A percentile compares a stretch with the other conserved stretches of the same genome.
phyloP scores from a whole-genome alignment of 2,113 vertebrate species.

The Malurus alboscapulatus region DNA sequence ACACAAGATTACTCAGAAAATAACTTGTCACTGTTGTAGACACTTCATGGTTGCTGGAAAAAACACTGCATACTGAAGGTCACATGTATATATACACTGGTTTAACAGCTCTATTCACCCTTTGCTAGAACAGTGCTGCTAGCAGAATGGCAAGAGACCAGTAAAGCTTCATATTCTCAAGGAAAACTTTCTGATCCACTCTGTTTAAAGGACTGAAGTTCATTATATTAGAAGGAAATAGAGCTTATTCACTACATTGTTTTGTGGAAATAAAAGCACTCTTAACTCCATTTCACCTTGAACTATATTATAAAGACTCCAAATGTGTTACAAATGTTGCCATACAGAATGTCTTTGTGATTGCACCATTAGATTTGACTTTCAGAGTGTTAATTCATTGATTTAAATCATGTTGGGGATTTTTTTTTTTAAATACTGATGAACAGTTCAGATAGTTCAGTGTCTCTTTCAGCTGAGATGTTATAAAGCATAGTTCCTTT shows the following conservation, averaged over 20 bases:
- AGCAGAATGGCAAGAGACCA: not conserved
- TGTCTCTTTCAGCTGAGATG: not conserved
- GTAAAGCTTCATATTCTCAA: not conserved
- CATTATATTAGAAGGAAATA: not conserved
- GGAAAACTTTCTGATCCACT: not conserved
- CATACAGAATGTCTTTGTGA: not conserved
- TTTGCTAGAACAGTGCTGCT: not conserved
- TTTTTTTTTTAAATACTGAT: not conserved
- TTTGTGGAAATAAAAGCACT: not conserved
- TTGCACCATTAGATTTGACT: not conserved
- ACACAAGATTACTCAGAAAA: conserved; percentile 52
- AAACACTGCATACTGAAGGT: conserved; percentile 34
- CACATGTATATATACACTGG: not conserved
- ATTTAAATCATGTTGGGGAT: not conserved
- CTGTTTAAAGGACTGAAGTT: not conserved
- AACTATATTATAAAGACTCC: not conserved
- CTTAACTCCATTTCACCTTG: not conserved
- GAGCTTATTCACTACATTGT: not conserved
- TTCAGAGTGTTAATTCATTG: not conserved
- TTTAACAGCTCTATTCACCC: conserved; percentile 24
- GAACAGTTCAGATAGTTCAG: not conserved
- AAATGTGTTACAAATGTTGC: not conserved
- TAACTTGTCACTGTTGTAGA: conserved; percentile 40
- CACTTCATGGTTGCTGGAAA: conserved; percentile 49
- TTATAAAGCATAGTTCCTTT: not conserved